Evolutionary conservation across 1,140 invertebrate species (phyloP), one percentile per base, ranked within the genome.

Genomic region (Littorina saxatilis): DNA sequence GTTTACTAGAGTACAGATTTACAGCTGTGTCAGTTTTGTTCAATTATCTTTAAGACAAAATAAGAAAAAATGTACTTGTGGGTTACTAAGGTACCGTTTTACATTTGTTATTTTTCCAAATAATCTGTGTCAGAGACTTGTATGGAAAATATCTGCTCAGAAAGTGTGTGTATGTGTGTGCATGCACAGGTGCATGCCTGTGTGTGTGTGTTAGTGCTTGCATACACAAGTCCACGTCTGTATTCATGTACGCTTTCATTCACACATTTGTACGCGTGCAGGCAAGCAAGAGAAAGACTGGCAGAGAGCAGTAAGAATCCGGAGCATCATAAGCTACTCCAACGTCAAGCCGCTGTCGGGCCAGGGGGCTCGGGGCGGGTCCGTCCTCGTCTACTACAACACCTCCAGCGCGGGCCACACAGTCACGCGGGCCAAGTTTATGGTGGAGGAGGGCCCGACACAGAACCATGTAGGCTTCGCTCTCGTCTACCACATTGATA

Each of bases 401-500:
- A 52, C 61, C 2, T 52, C 47, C 2, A 29, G 15, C 27, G 17
- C 72, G 1, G 73, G 40, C 2, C 50, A 70, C 74, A 43, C 5
- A 35, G 43, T 55, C 66, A 81, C 11, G 78, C 63, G 27, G 39
- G 79, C 17, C 52, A 84, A n/a, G 79, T 90, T 89, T 68, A 70
- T 89, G 75, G 81, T 84, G 2, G 88, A 90, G 81, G 78, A 84
- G 29, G 89, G 89, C 17, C 84, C 85, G 2, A 63, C 78, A 13
- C 83, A 84, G 32, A 87, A 83, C 58, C 88, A 91, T 81, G 58
- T 87, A 17, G 86, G 85, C 17, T 83, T 87, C 55, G 73, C 88
- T 20, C 47, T 88, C 1, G 73, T 85, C 1, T 90, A 89, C 75
- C 83, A 88, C 29, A 76, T 90, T 27, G 90, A 91, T 76, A 84